Base-by-base conservation (phyloP, 2,797 vertebrate genomes). In the Knipowitschia caucasica region DNA sequence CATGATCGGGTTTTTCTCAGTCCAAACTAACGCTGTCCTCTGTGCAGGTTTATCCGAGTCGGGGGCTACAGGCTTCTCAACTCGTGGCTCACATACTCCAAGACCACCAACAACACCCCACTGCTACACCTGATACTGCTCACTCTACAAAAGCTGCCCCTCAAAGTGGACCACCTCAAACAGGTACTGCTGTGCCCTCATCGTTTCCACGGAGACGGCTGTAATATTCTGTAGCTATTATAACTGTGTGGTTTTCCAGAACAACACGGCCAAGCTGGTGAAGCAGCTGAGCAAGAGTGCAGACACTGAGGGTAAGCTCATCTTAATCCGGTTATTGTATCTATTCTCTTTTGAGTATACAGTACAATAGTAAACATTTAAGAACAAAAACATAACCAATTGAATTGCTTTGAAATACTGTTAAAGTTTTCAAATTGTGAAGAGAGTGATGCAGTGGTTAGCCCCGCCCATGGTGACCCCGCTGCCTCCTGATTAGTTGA, bases 251-350 rank as follows among this genome's bases (percentile, higher is more conserved):
- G 24, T 59, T n/a, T 56, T 7, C 5, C 55, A 98, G 96, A 98
- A 98, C 80, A 98, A 98, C 84, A 98, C 96, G 0, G 96, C 96
- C 34, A 98, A 98, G 65, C 75, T 98, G 81, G 96, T 98, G 71
- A 98, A 98, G 73, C 95, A 97, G 49, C 89, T 98, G 43, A 97
- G 94, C 84, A 98, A 97, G 69, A 90, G 87, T 0, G 94, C 91
- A 0, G 95, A 96, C 0, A 94, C 94, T 12, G 96, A 96, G 80
- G 95, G 96, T 98, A 49, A 65, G 81, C 56, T 39, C 23, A 7
- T 0, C 17, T n/a, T 12, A 11, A 10, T n/a, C n/a, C n/a, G n/a
- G n/a, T n/a, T n/a, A n/a, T n/a, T n/a, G n/a, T n/a, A n/a, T n/a
- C n/a, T n/a, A n/a, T n/a, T n/a, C n/a, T n/a, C n/a, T n/a, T n/a